A percentile compares a stretch with the other conserved stretches of the same genome.
Conservation (phyloP, 2,797 vertebrate species). For the Phrynocephalus guinanensis region DNA sequence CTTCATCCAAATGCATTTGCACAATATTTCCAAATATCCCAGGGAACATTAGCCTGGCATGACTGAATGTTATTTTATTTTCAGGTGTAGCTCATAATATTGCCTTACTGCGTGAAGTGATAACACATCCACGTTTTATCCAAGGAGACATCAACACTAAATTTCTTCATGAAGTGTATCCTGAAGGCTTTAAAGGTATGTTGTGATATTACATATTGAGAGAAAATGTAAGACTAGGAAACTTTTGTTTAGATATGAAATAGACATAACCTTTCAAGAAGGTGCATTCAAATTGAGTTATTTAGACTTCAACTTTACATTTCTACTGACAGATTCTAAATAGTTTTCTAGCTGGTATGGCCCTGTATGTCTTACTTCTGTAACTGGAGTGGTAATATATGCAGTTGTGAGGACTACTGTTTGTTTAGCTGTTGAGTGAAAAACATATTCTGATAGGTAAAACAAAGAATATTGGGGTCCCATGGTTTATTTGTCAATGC, state of each 20-base stretch:
- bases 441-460: neutral
- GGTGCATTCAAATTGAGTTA: neutral
- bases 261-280: neutral
- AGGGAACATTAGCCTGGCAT: slow-evolving; percentile 26
- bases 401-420: too few relatives aligned
- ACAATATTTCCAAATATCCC: neutral
- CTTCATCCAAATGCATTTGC: neutral
- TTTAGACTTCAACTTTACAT: neutral
- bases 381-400: too few relatives aligned
- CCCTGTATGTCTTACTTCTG: neutral
- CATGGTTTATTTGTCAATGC: neutral
- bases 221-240: too few relatives aligned
- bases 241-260: too few relatives aligned
- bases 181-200: slow-evolving; percentile 93
- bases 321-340: neutral
- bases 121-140: slow-evolving; percentile 90
- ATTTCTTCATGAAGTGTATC: slow-evolving; percentile 96
- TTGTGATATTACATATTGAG: slow-evolving; percentile 29
- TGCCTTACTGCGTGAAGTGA: slow-evolving; percentile 92
- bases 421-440: neutral
- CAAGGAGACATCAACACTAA: slow-evolving; percentile 94
- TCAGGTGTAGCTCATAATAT: slow-evolving; percentile 98
- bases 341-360: neutral
- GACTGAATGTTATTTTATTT: slow-evolving; percentile 59
- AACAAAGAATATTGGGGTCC: neutral